Base-by-base conservation (phyloP, 2,888 invertebrate genomes). In the Strigamia transsilvanica region DNA sequence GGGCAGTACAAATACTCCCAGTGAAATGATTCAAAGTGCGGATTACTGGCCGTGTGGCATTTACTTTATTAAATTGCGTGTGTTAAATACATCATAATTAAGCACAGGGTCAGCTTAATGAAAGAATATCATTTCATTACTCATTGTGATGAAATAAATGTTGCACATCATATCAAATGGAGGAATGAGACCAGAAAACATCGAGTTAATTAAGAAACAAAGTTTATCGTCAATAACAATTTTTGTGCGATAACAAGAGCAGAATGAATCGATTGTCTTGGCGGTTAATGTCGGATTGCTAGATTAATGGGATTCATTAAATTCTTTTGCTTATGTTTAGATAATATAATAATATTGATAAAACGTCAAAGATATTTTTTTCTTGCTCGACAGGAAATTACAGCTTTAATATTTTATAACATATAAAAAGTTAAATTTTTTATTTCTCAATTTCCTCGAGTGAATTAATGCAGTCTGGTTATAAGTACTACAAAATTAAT, bases 391-490 rank as follows among this genome's bases (percentile, higher is more conserved):
- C 27, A 18, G 15, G 56, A 56, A 56, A 56, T 56, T 56, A 56
- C 9, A 9, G 56, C 18, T 56, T 56, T 21, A 56, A 56, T 56
- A 56, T 56, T 56, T 56, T 6, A 56, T 56, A 18, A 18, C 18
- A 56, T 18, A 9, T 21, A 18, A 56, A 56, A 56, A 56, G 56
- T 18, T 56, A 21, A 56, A 56, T 56, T 56, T 56, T 56, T 56
- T 56, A 56, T 56, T 18, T 56, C 56, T 18, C 56, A 56, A 56
- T 56, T 56, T 15, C 56, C 56, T 18, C n/a, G 18, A 56, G 56
- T 21, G 56, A 56, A 56, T 56, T 56, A 56, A 56, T n/a, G 56
- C 18, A 9, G 21, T 56, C 21, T 56, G 4, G 2, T n/a, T 7
- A 4, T 56, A 18, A 0, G 4, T n/a, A 6, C 18, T 56, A 56